Evolutionary conservation across 1,140 invertebrate species (phyloP).

Genomic region (Camponotus vicinus): DNA sequence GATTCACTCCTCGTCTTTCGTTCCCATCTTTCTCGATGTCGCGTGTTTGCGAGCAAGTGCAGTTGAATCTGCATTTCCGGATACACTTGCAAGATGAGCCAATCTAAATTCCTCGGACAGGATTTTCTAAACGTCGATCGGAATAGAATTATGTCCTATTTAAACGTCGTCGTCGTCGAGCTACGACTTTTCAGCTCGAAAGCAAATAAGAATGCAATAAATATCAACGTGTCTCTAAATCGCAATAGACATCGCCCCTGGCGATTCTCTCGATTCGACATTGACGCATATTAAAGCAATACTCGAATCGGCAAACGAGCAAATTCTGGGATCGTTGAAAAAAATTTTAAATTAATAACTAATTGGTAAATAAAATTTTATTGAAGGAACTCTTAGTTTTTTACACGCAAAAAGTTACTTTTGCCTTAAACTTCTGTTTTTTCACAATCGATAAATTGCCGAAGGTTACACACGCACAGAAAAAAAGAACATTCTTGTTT

Average conservation of each 20-base stretch:
- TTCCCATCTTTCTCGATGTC: conserved; percentile 4
- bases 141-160: conserved; percentile 65
- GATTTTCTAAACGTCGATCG: conserved; percentile 46
- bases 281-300: background rate
- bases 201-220: conserved; percentile 50
- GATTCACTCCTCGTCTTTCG: background rate
- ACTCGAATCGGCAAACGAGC: background rate
- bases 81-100: conserved; percentile 53
- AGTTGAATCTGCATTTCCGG: conserved; percentile 57
- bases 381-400: background rate
- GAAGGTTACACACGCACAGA: no score
- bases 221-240: conserved; percentile 51
- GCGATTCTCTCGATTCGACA: conserved; percentile 10
- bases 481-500: no score
- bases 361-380: background rate
- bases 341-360: background rate
- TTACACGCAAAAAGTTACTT: background rate
- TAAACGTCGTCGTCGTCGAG: conserved; percentile 36
- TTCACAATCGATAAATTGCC: no score
- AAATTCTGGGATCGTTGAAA: background rate
- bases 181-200: conserved; percentile 63
- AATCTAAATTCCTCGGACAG: conserved; percentile 68
- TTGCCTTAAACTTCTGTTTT: no score
- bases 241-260: background rate
- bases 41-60: conserved; percentile 9